These are phyloP conservation scores for Eulemur coronatus DNA, from an alignment of 2,797 vertebrate species.

Conservation along the genomic window DNA sequence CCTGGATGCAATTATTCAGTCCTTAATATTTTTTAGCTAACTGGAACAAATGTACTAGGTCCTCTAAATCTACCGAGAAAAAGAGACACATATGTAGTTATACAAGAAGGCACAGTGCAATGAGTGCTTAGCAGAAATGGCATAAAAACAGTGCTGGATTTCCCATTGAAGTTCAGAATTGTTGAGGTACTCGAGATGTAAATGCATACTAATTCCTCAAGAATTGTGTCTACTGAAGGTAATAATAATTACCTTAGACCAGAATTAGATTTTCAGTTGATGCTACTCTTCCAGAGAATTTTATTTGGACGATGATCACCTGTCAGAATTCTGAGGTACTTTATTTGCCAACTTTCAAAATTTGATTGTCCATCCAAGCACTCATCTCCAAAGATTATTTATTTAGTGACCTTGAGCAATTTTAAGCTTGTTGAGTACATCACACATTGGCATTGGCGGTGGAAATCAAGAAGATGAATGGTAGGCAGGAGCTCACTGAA, in stretches of 20 bases:
- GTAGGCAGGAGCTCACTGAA: background rate
- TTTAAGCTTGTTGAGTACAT: slow-evolving; percentile 43
- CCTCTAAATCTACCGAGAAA: background rate
- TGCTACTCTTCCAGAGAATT: background rate
- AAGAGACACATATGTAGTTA: background rate
- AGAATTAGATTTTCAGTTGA: slow-evolving; percentile 6
- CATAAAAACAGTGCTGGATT: background rate
- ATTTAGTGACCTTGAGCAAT: slow-evolving; percentile 51
- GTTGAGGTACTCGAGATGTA: background rate
- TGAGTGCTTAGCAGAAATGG: background rate
- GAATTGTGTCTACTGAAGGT: background rate
- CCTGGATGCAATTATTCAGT: background rate
- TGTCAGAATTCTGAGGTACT: slow-evolving; percentile 24
- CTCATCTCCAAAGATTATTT: slow-evolving; percentile 42
- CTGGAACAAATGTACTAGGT: background rate
- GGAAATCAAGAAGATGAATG: slow-evolving; percentile 49
- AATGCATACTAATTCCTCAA: background rate
- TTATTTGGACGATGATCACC: background rate
- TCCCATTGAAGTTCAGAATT: background rate
- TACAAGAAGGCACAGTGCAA: background rate
- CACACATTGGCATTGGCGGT: background rate
- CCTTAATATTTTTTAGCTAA: background rate
- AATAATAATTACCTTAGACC: background rate
- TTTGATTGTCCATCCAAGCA: background rate
- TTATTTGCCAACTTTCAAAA: slow-evolving; percentile 34